Conservation (phyloP, 2,888 invertebrate genomes). For the Dynastes grantii region DNA sequence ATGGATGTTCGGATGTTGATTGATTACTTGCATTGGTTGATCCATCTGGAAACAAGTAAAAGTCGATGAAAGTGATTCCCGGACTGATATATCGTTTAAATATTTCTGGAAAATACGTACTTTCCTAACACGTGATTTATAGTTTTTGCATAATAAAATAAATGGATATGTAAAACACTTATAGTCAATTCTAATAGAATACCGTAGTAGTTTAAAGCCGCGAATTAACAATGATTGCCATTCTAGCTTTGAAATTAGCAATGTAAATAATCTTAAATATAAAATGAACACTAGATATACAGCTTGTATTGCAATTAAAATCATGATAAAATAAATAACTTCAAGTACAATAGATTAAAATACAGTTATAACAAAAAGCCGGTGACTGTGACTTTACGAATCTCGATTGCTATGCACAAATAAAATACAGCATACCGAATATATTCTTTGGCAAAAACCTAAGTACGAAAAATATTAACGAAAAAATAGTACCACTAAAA, state of each 20-base stretch:
- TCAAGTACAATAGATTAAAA: constrained; percentile 34
- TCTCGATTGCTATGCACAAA: background rate
- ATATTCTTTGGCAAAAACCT: constrained; percentile 6
- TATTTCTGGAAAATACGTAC: constrained; percentile 12
- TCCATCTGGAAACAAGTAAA: constrained; percentile 28
- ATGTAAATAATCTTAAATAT: constrained; percentile 27
- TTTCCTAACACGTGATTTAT: constrained; percentile 15
- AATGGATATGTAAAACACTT: constrained; percentile 43
- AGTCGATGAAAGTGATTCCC: too few species aligned
- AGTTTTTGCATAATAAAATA: constrained; percentile 42
- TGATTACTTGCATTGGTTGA: constrained; percentile 24
- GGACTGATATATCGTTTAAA: background rate
- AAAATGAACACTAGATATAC: constrained; percentile 36
- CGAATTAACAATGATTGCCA: constrained; percentile 40
- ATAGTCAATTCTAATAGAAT: constrained; percentile 46
- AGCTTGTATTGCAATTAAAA: constrained; percentile 40
- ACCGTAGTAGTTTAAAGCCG: constrained; percentile 23
- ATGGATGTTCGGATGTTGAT: constrained; percentile 52
- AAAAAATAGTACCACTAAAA: constrained; percentile 18
- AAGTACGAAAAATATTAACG: background rate
- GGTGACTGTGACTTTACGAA: constrained; percentile 9
- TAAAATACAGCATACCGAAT: background rate
- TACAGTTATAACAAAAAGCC: constrained; percentile 40
- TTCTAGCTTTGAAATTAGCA: constrained; percentile 23
- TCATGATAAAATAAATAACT: constrained; percentile 39